A percentile compares a stretch with the other conserved stretches of the same genome.
phyloP scores from a whole-genome alignment of 2,113 vertebrate species.

The Percina caprodes region DNA sequence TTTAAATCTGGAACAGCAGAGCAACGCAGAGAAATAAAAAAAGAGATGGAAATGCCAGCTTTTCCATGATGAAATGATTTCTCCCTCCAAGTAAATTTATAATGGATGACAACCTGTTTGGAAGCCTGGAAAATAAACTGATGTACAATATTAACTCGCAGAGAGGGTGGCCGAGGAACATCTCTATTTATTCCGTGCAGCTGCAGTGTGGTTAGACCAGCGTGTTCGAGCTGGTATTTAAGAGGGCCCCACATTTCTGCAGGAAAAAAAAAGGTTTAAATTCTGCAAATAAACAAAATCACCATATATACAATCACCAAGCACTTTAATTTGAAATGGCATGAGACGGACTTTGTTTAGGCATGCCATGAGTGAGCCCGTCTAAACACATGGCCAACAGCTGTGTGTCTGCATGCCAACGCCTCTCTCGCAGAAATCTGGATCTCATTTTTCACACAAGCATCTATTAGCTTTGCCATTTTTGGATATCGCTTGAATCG shows the following conservation, averaged over 20 bases:
- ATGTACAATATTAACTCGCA: slow-evolving; percentile 45
- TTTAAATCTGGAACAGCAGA: slow-evolving; percentile 33
- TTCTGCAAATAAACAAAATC: slow-evolving; percentile 59
- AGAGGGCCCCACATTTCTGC: slow-evolving; percentile 32
- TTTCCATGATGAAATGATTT: slow-evolving; percentile 63
- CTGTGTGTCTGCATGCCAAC: slow-evolving; percentile 63
- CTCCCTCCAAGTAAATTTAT: slow-evolving; percentile 28
- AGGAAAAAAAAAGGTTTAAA: background rate
- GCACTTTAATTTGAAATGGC: slow-evolving; percentile 51
- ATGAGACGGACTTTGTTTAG: slow-evolving; percentile 55
- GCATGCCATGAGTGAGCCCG: slow-evolving; percentile 31
- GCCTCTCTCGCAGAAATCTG: slow-evolving; percentile 48
- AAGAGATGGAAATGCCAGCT: slow-evolving; percentile 27
- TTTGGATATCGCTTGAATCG: slow-evolving; percentile 60
- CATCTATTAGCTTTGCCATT: slow-evolving; percentile 71
- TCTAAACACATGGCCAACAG: slow-evolving; percentile 67
- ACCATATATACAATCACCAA: slow-evolving; percentile 33
- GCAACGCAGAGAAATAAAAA: slow-evolving; percentile 37
- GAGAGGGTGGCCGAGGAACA: slow-evolving; percentile 8
- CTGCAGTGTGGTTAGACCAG: slow-evolving; percentile 29
- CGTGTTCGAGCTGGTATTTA: slow-evolving; percentile 29
- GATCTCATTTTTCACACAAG: slow-evolving; percentile 55
- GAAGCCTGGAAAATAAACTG: slow-evolving; percentile 36
- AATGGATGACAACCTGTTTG: slow-evolving; percentile 55
- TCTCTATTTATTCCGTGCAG: slow-evolving; percentile 44